Base-by-base conservation (phyloP, 2,888 invertebrate species). In the Melanargia galathea region DNA sequence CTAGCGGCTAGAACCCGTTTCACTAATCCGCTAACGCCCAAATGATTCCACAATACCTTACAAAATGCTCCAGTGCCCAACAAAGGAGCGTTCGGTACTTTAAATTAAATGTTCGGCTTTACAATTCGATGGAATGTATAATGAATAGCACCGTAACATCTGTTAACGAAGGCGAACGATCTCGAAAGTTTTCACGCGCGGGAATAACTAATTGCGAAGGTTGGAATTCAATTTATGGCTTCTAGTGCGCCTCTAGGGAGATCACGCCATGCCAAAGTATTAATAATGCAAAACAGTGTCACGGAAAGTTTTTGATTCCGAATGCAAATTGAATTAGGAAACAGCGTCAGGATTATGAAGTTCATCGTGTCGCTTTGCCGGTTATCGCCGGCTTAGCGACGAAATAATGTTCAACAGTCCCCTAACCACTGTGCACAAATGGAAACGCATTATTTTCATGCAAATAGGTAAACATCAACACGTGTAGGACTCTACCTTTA, bases 281-380 rank as follows among this genome's bases (percentile, higher is more conserved):
- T 91, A 91, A 89, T 91, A 91, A 91, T 91, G 91, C 90, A 91
- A 91, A 91, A 91, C 90, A 90, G 90, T 91, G 91, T 91, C 90
- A 90, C 89, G 85, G 81, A 85, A 91, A 91, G 89, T 90, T 90
- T 90, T 90, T 86, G 90, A 90, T 90, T 91, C 86, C 81, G 80
- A 87, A 91, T 90, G 88, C 87, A 90, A 90, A 91, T 90, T 84
- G 81, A 86, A 90, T 91, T 89, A 90, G 86, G 79, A 86, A 87
- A 88, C 87, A 87, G 86, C 90, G 88, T 89, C 86, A 80, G 80
- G 83, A 83, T 80, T 82, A 80, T 81, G 77, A 78, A 82, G 80
- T 81, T 80, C 79, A 80, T 81, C 80, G 80, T 80, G 75, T 75
- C 74, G 80, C 79, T 81, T 83, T 82, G 82, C 79, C 82, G 79